A percentile compares a stretch with the other conserved stretches of the same genome.
Conservation (phyloP, 2,888 invertebrate genomes). For the Entomobrya proxima region DNA sequence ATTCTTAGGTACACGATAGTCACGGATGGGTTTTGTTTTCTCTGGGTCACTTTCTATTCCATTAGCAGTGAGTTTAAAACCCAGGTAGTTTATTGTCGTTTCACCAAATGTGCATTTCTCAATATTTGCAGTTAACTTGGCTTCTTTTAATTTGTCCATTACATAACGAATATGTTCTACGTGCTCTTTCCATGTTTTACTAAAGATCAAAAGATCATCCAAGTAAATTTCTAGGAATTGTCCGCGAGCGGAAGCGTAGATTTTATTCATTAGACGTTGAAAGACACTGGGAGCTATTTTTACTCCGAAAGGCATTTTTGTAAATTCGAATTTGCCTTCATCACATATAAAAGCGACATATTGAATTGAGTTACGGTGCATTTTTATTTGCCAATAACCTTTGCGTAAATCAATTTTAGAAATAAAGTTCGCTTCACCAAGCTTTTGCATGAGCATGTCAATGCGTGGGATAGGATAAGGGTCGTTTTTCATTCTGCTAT, state of each 20-base stretch:
- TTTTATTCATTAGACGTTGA: constrained; percentile 73
- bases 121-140: constrained; percentile 75
- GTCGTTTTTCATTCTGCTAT: constrained; percentile 67
- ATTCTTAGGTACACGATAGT: constrained; percentile 74
- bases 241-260: constrained; percentile 20
- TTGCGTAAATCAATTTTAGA: constrained; percentile 75
- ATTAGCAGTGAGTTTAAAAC: constrained; percentile 75
- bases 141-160: constrained; percentile 64
- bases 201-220: constrained; percentile 76
- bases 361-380: constrained; percentile 69
- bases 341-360: constrained; percentile 76
- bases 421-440: constrained; percentile 75
- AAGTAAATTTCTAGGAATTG: constrained; percentile 70
- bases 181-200: constrained; percentile 74
- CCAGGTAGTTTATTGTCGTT: constrained; percentile 76
- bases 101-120: constrained; percentile 76
- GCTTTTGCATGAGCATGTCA: constrained; percentile 72
- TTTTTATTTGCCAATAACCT: constrained; percentile 76
- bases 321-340: constrained; percentile 75
- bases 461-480: constrained; percentile 73
- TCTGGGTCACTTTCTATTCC: constrained; percentile 75
- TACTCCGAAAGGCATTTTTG: constrained; percentile 65
- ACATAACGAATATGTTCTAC: constrained; percentile 71
- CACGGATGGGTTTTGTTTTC: constrained; percentile 72
- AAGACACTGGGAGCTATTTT: constrained; percentile 76